These are phyloP conservation scores for Haliaeetus leucogaster DNA, from an alignment of 2,113 vertebrate genomes.

Conservation along the genomic window DNA sequence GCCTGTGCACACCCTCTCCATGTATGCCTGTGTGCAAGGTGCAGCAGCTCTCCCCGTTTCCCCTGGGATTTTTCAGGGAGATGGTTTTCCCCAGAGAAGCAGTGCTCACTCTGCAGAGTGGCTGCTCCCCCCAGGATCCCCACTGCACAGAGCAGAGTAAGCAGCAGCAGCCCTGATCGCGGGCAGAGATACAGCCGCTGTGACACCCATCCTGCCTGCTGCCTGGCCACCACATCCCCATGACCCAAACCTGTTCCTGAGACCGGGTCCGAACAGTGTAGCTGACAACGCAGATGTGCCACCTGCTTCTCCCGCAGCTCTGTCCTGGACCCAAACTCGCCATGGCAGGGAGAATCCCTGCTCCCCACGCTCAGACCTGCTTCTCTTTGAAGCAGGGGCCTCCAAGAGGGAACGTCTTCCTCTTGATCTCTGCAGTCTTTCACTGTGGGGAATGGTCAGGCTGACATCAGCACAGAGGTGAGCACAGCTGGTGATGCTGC, in stretches of 20 bases:
- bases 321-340: accelerated
- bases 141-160: accelerated
- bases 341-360: not conserved
- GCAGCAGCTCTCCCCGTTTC: not conserved
- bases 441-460: accelerated
- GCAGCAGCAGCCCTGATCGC: not conserved
- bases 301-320: not conserved
- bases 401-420: accelerated
- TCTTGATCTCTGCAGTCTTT: accelerated
- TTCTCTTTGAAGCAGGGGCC: not conserved
- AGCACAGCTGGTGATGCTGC: not conserved
- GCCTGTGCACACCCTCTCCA: accelerated
- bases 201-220: not conserved
- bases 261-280: accelerated
- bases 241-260: not conserved
- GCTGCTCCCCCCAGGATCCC: not conserved
- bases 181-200: not conserved
- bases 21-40: accelerated
- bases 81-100: not conserved
- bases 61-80: not conserved
- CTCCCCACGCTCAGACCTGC: not conserved
- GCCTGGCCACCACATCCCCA: accelerated
- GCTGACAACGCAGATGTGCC: accelerated
- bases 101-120: accelerated
- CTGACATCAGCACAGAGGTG: accelerated